Conservation (phyloP, 2,888 invertebrate species). For the Mesopsocus fuscifrons region DNA sequence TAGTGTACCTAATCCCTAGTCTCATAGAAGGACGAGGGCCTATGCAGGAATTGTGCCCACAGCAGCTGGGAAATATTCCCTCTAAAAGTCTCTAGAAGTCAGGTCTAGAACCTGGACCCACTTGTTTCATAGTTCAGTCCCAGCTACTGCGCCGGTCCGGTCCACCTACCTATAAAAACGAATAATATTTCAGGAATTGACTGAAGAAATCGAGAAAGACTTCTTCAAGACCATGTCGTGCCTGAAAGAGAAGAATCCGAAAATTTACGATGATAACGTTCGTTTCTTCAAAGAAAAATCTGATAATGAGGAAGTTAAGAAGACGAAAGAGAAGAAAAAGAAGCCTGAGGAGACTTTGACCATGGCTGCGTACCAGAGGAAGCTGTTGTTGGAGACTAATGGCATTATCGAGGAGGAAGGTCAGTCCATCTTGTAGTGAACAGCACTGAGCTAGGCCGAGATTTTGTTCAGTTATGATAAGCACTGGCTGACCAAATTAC, state of each 20-base stretch:
- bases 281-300: slow-evolving; percentile 43
- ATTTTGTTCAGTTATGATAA: no score
- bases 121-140: no score
- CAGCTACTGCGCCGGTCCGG: no score
- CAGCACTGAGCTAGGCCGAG: no score
- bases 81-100: no score
- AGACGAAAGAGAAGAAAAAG: slow-evolving; percentile 22
- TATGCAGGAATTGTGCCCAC: no score
- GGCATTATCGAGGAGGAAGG: slow-evolving; percentile 33
- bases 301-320: slow-evolving; percentile 16
- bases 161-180: not conserved
- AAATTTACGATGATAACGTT: slow-evolving; percentile 61
- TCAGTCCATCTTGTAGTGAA: not conserved
- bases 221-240: slow-evolving; percentile 74
- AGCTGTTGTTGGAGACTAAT: slow-evolving; percentile 47
- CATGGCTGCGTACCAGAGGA: slow-evolving; percentile 61
- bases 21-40: no score
- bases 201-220: slow-evolving; percentile 55
- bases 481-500: no score
- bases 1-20: no score
- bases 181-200: slow-evolving; percentile 28
- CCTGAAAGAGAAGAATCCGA: slow-evolving; percentile 74
- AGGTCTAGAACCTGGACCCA: no score
- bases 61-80: no score
- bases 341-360: slow-evolving; percentile 37